phyloP scores from a whole-genome alignment of 2,888 invertebrate species.

The Deladenus siricidicola region DNA sequence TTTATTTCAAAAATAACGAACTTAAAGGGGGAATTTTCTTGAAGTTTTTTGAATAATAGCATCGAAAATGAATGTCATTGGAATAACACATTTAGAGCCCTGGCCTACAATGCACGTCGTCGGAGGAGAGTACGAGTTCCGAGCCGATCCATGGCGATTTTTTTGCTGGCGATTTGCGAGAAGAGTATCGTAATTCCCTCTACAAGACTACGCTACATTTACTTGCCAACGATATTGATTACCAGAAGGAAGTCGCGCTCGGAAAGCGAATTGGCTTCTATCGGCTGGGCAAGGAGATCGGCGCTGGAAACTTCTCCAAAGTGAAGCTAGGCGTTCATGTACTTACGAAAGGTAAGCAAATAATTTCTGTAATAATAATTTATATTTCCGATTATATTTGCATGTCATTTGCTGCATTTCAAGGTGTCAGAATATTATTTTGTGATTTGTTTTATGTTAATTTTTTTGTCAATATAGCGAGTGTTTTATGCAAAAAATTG shows the following conservation, averaged over 20 bases:
- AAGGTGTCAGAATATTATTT: too few species aligned
- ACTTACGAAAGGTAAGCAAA: slow-evolving; percentile 67
- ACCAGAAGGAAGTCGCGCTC: slow-evolving; percentile 61
- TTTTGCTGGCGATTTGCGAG: neutral
- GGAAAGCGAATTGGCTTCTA: slow-evolving; percentile 70
- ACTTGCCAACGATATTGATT: slow-evolving; percentile 26
- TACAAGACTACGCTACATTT: slow-evolving; percentile 35
- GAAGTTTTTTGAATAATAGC: too few species aligned
- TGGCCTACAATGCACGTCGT: slow-evolving; percentile 26
- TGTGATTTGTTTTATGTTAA: too few species aligned
- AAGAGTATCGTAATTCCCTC: slow-evolving; percentile 14
- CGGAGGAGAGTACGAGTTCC: slow-evolving; percentile 23
- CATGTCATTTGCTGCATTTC: too few species aligned
- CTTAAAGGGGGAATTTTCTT: too few species aligned
- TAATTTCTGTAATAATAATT: too few species aligned
- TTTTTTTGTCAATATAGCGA: too few species aligned
- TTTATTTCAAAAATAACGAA: too few species aligned
- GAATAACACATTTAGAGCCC: slow-evolving; percentile 30
- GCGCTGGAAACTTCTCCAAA: slow-evolving; percentile 71
- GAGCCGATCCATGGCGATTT: slow-evolving; percentile 9
- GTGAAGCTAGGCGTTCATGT: slow-evolving; percentile 70
- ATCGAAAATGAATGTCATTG: too few species aligned
- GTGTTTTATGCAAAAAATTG: too few species aligned
- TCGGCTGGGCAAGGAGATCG: slow-evolving; percentile 68
- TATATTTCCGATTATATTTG: too few species aligned